Base-by-base conservation (phyloP, 2,888 invertebrate genomes). In the Mesoligia furuncula region DNA sequence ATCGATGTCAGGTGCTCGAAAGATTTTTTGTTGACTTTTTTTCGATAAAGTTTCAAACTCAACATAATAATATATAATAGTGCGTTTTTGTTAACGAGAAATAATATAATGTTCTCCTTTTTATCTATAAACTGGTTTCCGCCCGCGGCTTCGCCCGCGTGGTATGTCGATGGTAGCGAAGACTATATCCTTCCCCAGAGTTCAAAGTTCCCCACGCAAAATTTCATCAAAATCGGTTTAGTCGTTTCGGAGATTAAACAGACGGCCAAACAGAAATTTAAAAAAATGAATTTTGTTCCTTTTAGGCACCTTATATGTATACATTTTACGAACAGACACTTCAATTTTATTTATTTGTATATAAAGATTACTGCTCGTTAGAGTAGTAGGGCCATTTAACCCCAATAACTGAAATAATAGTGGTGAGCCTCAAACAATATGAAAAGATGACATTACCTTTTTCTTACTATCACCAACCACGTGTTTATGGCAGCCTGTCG, bases 401-500 rank as follows among this genome's bases (percentile, higher is more conserved):
- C 6, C 11, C n/a, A 45, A 20, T 51, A 70, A 70, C 54, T 51
- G 36, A 48, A 36, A 71, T 42, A 68, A 69, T 72, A 79, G 36
- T 36, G 36, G 20, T 68, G 39, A 48, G 13, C 36, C 67, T 7
- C 20, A 48, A 68, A 54, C 36, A 62, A 57, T 57, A 64, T 77
- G 27, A 74, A 68, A 76, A 66, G 59, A 76, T 51, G 61, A 73
- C 73, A 77, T 73, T 64, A 72, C 27, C 64, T 75, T 79, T 84
- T 84, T 80, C 74, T 77, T 74, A 42, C 72, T 68, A 71, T 61
- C 65, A 68, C 51, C n/a, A 61, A 72, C 42, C 77, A 75, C 65
- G 73, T 87, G 86, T 80, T 66, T 71, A 66, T 87, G 85, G 81
- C 85, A 87, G 88, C 70, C 79, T 88, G 88, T 87, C 86, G 85